phyloP scores from a whole-genome alignment of 2,888 invertebrate species.

The Tipula vernalis region DNA sequence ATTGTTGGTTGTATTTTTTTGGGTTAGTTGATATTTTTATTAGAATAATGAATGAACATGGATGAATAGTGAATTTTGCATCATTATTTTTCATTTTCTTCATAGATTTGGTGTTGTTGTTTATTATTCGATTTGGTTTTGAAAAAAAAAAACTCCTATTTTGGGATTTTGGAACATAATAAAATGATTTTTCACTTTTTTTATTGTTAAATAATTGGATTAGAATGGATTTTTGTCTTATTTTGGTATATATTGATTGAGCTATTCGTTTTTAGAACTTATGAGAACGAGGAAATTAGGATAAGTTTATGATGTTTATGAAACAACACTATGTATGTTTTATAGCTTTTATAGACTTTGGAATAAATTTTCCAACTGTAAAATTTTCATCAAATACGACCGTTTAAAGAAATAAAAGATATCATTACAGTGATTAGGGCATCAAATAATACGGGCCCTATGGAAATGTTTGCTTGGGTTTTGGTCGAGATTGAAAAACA shows the following conservation, averaged over 20 bases:
- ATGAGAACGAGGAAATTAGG: not conserved
- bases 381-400: no score
- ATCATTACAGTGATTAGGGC: no score
- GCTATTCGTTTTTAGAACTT: not conserved
- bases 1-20: not conserved
- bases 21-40: not conserved
- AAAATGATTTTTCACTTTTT: not conserved
- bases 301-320: not conserved
- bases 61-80: not conserved
- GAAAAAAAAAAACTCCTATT: not conserved
- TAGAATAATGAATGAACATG: not conserved
- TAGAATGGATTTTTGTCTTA: not conserved
- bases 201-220: not conserved
- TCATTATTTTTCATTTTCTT: not conserved
- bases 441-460: no score
- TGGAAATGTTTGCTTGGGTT: no score
- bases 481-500: no score
- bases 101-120: not conserved
- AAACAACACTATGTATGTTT: no score
- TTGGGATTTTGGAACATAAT: not conserved
- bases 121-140: not conserved
- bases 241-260: not conserved
- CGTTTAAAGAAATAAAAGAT: no score
- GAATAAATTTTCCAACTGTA: no score
- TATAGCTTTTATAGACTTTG: no score